These are phyloP conservation scores for Antedon bifida DNA, from an alignment of 35 echinoderm and acorn worm species.

Conservation along the genomic window DNA sequence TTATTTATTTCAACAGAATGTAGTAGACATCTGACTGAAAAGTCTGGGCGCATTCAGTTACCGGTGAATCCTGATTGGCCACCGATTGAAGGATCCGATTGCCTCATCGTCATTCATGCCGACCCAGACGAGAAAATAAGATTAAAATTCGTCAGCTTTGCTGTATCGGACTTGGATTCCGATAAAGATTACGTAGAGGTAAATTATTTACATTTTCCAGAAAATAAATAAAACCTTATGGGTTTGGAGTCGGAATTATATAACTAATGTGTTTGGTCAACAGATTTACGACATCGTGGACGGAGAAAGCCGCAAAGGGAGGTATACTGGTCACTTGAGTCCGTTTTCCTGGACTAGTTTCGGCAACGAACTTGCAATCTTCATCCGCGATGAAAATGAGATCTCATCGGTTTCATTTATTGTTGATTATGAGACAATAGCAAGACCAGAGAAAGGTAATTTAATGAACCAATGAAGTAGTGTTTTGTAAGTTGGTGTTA, in stretches of 20 bases:
- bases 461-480: too few relatives aligned
- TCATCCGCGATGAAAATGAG: not conserved
- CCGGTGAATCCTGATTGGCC: slow-evolving; percentile 1
- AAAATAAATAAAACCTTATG: too few relatives aligned
- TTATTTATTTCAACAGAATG: not conserved
- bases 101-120: not conserved
- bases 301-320: not conserved
- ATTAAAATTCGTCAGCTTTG: not conserved
- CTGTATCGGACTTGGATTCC: not conserved
- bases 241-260: too few relatives aligned
- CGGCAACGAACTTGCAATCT: slow-evolving; percentile 4
- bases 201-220: not conserved
- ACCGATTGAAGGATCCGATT: not conserved
- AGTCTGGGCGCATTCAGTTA: not conserved
- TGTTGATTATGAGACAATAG: not conserved
- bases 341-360: not conserved
- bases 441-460: not conserved
- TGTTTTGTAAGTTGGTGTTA: too few relatives aligned
- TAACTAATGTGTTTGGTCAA: not conserved
- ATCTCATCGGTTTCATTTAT: not conserved
- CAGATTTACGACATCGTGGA: not conserved
- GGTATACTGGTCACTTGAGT: not conserved
- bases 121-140: not conserved
- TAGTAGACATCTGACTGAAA: not conserved
- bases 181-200: not conserved